A percentile compares a stretch with the other conserved stretches of the same genome.
phyloP scores from a whole-genome alignment of 2,113 vertebrate species.

The Carollia perspicillata region DNA sequence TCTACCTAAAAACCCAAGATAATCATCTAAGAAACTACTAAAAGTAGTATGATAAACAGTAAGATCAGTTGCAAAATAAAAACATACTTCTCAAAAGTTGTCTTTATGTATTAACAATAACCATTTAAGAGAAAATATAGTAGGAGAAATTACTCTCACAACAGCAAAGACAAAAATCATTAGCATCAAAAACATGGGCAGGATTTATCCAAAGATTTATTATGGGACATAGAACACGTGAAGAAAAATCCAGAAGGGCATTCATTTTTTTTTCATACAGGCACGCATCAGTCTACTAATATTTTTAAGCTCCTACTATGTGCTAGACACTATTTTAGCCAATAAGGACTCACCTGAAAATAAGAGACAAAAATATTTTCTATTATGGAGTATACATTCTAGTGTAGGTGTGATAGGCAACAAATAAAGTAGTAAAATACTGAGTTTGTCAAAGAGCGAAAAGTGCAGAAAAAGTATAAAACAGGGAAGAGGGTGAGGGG shows the following conservation, averaged over 20 bases:
- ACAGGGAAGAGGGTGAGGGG: not conserved
- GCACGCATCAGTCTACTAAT: not conserved
- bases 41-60: not conserved
- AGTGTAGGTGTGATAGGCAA: not conserved
- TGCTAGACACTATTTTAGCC: not conserved
- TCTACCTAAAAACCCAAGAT: not conserved
- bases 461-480: not conserved
- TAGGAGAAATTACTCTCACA: not conserved
- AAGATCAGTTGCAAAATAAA: constrained; percentile 6
- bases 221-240: not conserved
- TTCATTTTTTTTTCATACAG: not conserved
- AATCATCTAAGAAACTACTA: not conserved
- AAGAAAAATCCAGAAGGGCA: not conserved
- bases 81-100: not conserved
- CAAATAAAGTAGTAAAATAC: not conserved
- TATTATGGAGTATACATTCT: not conserved
- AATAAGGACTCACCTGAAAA: not conserved
- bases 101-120: not conserved
- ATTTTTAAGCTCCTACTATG: not conserved
- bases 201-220: not conserved
- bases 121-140: not conserved
- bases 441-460: not conserved
- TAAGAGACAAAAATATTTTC: not conserved
- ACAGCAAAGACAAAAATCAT: not conserved
- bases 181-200: not conserved